phyloP scores from a whole-genome alignment of 1,140 invertebrate species.

The Schlechtendalia chinensis region DNA sequence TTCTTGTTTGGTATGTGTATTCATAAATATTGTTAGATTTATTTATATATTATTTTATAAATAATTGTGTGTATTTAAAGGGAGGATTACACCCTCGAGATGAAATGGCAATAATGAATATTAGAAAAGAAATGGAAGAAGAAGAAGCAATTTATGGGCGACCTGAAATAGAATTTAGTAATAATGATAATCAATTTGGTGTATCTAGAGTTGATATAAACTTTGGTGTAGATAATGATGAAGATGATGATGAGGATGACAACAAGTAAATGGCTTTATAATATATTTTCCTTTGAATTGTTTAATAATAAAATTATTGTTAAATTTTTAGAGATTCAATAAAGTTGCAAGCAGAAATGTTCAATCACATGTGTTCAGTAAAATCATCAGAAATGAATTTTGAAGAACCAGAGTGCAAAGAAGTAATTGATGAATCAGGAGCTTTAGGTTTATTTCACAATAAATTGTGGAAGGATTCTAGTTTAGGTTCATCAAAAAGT shows the following conservation, averaged over 20 bases:
- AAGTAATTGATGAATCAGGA: neutral
- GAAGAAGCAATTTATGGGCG: conserved; percentile 32
- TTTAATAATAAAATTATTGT: neutral
- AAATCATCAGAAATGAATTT: conserved; percentile 34
- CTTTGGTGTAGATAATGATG: conserved; percentile 38
- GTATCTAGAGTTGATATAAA: conserved; percentile 28
- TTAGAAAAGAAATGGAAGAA: conserved; percentile 29
- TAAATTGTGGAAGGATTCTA: conserved; percentile 23
- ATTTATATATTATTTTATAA: neutral
- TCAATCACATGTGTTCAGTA: conserved; percentile 41
- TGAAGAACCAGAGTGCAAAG: conserved; percentile 2
- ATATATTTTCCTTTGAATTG: too few species aligned
- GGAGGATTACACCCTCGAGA: conserved; percentile 36
- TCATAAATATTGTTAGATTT: neutral
- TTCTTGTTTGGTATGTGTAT: conserved; percentile 18
- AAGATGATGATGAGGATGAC: conserved; percentile 16
- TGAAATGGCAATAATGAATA: conserved; percentile 26
- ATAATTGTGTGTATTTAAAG: neutral
- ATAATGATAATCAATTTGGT: conserved; percentile 33
- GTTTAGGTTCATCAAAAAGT: neutral
- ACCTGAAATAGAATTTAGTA: conserved; percentile 38
- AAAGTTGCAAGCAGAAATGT: conserved; percentile 33
- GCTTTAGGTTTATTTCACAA: conserved; percentile 1
- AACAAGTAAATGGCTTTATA: conserved; percentile 43
- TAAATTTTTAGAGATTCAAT: conserved; percentile 34